Percentiles rank a stretch among this genome's conserved stretches.
phyloP scores from a whole-genome alignment of 2,113 vertebrate genomes.

The Edolisoma coerulescens region DNA sequence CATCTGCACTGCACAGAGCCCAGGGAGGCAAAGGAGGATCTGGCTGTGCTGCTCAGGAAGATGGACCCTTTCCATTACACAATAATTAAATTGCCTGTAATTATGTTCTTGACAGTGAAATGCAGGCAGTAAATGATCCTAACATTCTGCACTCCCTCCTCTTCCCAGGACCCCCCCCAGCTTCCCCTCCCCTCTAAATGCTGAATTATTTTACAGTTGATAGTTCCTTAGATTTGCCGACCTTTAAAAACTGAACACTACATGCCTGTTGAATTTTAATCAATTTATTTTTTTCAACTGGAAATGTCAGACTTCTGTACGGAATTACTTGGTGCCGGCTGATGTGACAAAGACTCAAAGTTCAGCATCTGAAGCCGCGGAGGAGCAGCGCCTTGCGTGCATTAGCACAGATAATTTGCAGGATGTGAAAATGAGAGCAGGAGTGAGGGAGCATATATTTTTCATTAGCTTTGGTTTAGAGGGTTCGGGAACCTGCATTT shows the following conservation, averaged over 20 bases:
- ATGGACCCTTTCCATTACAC: neutral
- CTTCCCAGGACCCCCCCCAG: neutral
- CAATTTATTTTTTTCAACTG: slow-evolving; percentile 81
- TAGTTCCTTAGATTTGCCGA: slow-evolving; percentile 74
- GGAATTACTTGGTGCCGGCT: slow-evolving; percentile 70
- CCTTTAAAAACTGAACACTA: slow-evolving; percentile 78
- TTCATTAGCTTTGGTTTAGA: slow-evolving; percentile 70
- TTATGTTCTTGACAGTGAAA: slow-evolving; percentile 50
- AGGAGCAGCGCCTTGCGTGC: slow-evolving; percentile 48
- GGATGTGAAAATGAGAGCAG: slow-evolving; percentile 59
- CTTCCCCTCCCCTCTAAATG: slow-evolving; percentile 65
- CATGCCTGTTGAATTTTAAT: slow-evolving; percentile 81
- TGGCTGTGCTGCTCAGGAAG: neutral
- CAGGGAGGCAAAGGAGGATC: neutral
- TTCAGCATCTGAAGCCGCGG: slow-evolving; percentile 71
- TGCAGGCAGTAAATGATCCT: slow-evolving; percentile 36
- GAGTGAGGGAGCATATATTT: slow-evolving; percentile 66
- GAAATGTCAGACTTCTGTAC: slow-evolving; percentile 79
- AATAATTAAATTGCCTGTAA: slow-evolving; percentile 59
- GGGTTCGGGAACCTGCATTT: slow-evolving; percentile 39
- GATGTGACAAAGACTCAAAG: slow-evolving; percentile 77
- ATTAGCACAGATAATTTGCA: slow-evolving; percentile 69
- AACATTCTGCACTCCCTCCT: neutral
- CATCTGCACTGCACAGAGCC: neutral
- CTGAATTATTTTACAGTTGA: slow-evolving; percentile 80